Conservation (phyloP, 2,113 vertebrate species). For the Suricata suricatta region DNA sequence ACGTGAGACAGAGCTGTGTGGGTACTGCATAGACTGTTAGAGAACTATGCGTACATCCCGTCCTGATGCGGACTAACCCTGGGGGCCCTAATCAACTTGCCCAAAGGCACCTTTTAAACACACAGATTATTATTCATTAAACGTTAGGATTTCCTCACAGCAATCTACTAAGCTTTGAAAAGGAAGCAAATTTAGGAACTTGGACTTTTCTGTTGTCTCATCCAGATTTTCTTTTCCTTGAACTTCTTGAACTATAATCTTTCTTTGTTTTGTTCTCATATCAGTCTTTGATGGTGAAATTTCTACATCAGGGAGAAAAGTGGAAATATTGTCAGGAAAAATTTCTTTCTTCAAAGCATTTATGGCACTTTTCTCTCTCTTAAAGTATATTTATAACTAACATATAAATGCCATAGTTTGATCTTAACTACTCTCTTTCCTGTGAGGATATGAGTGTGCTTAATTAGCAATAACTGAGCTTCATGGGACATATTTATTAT, state of each 20-base stretch:
- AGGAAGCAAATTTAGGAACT: background rate
- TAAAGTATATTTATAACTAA: background rate
- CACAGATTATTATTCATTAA: background rate
- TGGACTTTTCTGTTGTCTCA: background rate
- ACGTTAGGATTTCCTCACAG: background rate
- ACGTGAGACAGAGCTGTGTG: background rate
- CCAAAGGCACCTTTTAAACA: background rate
- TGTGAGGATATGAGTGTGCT: background rate
- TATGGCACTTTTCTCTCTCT: background rate
- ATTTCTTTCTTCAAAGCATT: background rate
- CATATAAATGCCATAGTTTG: background rate
- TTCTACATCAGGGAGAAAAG: slow-evolving; percentile 3
- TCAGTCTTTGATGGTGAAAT: background rate
- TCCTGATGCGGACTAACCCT: too few relatives aligned
- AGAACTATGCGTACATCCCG: accelerated
- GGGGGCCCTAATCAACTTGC: too few relatives aligned
- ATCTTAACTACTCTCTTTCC: background rate
- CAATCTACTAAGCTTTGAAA: background rate
- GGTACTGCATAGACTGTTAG: background rate
- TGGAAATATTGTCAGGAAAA: slow-evolving; percentile 3
- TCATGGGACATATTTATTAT: background rate
- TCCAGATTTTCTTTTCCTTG: background rate
- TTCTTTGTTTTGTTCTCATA: background rate
- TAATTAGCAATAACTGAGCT: background rate
- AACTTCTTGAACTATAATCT: background rate